phyloP scores from a whole-genome alignment of 2,113 vertebrate species.

The Bos indicus region DNA sequence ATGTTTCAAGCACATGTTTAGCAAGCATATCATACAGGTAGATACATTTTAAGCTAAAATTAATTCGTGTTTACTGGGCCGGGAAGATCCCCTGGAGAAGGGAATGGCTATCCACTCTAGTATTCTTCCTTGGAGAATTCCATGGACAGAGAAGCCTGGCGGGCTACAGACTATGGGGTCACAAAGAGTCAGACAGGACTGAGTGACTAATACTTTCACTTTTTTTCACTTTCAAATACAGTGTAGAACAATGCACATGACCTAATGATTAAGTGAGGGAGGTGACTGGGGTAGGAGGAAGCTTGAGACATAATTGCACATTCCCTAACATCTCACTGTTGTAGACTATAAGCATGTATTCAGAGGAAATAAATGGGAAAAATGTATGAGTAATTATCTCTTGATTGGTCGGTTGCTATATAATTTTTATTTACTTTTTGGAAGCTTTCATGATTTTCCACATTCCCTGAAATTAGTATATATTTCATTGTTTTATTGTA shows the following conservation, averaged over 20 bases:
- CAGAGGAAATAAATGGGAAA: constrained; percentile 5
- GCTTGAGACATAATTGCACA: background rate
- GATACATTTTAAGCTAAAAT: constrained; percentile 14
- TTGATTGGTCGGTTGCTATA: background rate
- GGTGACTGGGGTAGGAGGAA: background rate
- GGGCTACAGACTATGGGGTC: background rate
- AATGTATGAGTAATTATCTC: background rate
- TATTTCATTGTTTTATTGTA: constrained; percentile 3
- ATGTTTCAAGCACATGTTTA: background rate
- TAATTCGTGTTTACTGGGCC: background rate
- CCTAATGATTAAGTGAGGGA: background rate
- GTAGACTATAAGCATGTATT: background rate
- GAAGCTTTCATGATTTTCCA: background rate
- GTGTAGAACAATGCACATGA: background rate
- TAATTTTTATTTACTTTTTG: constrained; percentile 36
- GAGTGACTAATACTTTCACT: background rate
- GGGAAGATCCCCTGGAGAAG: background rate
- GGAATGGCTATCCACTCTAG: background rate
- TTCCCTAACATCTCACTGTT: background rate
- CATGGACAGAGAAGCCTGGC: background rate
- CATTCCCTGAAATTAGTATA: background rate
- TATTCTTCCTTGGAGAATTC: background rate
- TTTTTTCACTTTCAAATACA: background rate
- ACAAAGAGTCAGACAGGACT: background rate
- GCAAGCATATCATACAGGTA: background rate